Base-by-base conservation (phyloP, 2,797 vertebrate species). In the Ficedula albicollis region DNA sequence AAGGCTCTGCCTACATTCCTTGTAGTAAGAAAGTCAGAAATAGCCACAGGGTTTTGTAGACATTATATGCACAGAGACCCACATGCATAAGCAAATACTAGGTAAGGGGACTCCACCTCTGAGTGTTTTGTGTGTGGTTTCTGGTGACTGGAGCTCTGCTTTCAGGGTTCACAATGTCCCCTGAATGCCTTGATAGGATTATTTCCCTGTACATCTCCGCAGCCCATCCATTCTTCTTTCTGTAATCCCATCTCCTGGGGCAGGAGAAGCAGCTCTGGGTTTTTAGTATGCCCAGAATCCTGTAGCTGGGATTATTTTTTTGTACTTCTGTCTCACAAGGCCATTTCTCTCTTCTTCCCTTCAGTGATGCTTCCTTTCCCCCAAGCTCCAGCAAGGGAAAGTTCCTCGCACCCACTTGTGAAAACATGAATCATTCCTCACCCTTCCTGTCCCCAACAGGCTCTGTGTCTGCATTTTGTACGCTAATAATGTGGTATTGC, bases 151-250 rank as follows among this genome's bases (percentile, higher is more conserved):
- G 60, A 91, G 81, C 69, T 88, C 88, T 88, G 72, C 81, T 89
- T 96, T 95, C 91, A 95, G 87, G 93, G 75, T 95, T 96, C 87
- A 59, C 90, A 86, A 59, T 66, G 87, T 89, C 88, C 67, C 91
- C 68, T 97, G 93, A 93, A 97, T 95, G 81, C 87, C 88, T 96
- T 94, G 89, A 96, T 95, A 84, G 92, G 96, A 95, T 94, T 95
- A 93, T 93, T 96, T 94, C 77, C 81, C 62, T 84, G 60, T 89
- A 60, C 5, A 5, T 90, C 83, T 92, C 85, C 4, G 29, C 59
- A 81, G 91, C 72, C 75, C 39, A 0, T 93, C 90, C 75, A n/a
- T 95, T 95, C 78, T 76, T 94, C 84, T 94, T 81, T 79, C 91
- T 90, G 73, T 97, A 97, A 95, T 97, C 92, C 93, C 87, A 69